A percentile compares a stretch with the other conserved stretches of the same genome.
These are phyloP conservation scores for Epinephelus fuscoguttatus DNA, from an alignment of 2,113 vertebrate species.

Conservation along the genomic window DNA sequence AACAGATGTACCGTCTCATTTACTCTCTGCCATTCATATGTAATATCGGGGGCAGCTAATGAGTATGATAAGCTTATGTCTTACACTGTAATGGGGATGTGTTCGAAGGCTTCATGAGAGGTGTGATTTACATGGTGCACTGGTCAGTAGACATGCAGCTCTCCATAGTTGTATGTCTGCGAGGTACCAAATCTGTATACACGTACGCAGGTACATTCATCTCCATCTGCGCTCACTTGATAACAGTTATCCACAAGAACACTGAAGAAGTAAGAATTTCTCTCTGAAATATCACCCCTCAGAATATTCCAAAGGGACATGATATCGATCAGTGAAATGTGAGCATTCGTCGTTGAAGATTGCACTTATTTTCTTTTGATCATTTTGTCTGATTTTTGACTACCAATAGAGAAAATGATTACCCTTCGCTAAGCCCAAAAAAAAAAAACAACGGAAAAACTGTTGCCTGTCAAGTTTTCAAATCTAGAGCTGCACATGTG, in stretches of 20 bases:
- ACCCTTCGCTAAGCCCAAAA: not conserved
- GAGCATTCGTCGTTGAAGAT: conserved; percentile 7
- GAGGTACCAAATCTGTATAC: conserved; percentile 9
- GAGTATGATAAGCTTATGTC: conserved; percentile 25
- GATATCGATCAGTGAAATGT: conserved; percentile 45
- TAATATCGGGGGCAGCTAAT: not conserved
- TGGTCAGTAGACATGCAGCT: conserved; percentile 22
- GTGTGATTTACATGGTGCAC: conserved; percentile 17
- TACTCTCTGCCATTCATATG: conserved; percentile 36
- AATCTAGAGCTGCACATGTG: not conserved
- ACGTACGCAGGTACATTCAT: conserved; percentile 2
- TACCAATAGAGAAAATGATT: not conserved
- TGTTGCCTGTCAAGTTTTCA: not conserved
- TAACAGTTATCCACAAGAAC: conserved; percentile 46
- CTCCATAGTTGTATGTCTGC: not conserved
- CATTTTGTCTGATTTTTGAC: not conserved
- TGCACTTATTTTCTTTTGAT: not conserved
- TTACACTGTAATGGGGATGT: too few relatives aligned
- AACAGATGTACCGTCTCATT: conserved; percentile 56
- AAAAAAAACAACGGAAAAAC: not conserved
- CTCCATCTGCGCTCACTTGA: conserved; percentile 46
- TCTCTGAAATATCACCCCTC: conserved; percentile 46
- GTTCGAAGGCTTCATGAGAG: not conserved
- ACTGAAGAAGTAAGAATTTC: conserved; percentile 6
- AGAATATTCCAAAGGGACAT: conserved; percentile 22